phyloP scores from a whole-genome alignment of 1,140 invertebrate species.

The Gonatopus flavifemur region DNA sequence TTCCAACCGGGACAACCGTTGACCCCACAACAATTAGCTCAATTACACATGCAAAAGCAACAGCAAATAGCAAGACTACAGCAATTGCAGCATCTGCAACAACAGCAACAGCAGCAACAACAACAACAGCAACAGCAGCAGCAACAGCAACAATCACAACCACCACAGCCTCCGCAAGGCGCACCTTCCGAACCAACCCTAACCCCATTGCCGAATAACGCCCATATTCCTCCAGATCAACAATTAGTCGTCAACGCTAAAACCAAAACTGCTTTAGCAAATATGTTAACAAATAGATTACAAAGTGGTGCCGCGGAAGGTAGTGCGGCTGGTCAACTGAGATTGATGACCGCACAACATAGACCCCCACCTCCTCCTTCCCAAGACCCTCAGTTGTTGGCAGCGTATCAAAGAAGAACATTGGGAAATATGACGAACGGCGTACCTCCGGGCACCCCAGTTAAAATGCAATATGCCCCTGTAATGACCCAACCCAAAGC shows the following conservation, averaged over 20 bases:
- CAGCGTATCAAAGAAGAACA: conserved; percentile 55
- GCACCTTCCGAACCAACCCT: conserved; percentile 43
- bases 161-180: conserved; percentile 42
- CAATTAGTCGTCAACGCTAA: conserved; percentile 80
- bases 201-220: conserved; percentile 44
- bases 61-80: conserved; percentile 57
- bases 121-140: conserved; percentile 43
- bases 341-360: conserved; percentile 81
- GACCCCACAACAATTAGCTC: conserved; percentile 47
- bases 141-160: conserved; percentile 55
- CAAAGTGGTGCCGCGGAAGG: conserved; percentile 63
- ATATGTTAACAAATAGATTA: conserved; percentile 88
- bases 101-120: conserved; percentile 32
- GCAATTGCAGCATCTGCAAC: conserved; percentile 36
- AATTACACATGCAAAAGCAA: conserved; percentile 57
- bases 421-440: conserved; percentile 59
- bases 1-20: conserved; percentile 47
- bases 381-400: conserved; percentile 52
- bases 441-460: conserved; percentile 41
- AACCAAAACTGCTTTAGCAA: conserved; percentile 93
- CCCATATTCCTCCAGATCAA: conserved; percentile 53
- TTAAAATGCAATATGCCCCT: conserved; percentile 57
- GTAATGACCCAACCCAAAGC: conserved; percentile 63
- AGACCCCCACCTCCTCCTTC: conserved; percentile 59
- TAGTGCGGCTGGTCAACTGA: conserved; percentile 71